phyloP scores from a whole-genome alignment of 1,140 invertebrate genomes.

The Apolygus lucorum region DNA sequence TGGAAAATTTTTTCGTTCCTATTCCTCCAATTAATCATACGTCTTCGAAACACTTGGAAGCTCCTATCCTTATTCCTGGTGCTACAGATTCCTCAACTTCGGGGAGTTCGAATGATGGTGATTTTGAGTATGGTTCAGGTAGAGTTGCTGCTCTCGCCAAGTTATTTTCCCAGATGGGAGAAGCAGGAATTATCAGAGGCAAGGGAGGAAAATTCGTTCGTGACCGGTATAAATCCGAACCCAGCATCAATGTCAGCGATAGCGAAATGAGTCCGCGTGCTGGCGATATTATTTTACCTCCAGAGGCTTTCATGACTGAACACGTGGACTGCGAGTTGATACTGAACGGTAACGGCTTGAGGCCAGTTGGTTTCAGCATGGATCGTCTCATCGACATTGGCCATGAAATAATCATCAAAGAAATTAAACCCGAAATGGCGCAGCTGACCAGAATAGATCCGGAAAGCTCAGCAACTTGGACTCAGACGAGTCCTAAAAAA shows the following conservation, averaged over 20 bases:
- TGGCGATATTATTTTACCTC: conserved; percentile 28
- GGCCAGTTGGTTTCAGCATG: conserved; percentile 35
- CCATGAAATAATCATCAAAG: conserved; percentile 29
- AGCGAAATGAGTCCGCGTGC: conserved; percentile 20
- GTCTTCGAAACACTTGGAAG: background rate
- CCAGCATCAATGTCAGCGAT: conserved; percentile 28
- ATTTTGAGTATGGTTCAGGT: conserved; percentile 43
- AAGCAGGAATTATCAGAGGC: conserved; percentile 40
- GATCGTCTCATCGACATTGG: conserved; percentile 33
- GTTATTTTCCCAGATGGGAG: conserved; percentile 47
- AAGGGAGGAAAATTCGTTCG: conserved; percentile 16
- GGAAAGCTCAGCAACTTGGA: background rate
- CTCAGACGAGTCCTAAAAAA: background rate
- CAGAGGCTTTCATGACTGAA: conserved; percentile 25
- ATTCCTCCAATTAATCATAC: background rate
- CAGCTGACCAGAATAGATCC: background rate
- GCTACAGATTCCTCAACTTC: background rate
- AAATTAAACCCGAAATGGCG: conserved; percentile 19
- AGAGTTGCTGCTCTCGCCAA: conserved; percentile 51
- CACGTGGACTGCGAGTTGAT: conserved; percentile 20
- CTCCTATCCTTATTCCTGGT: background rate
- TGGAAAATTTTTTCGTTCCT: background rate
- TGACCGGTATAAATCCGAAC: conserved; percentile 29
- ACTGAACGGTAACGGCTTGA: conserved; percentile 29
- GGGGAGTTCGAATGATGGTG: conserved; percentile 17